Evolutionary conservation across 2,888 invertebrate species (phyloP).

Genomic region (Branchellion lobata): DNA sequence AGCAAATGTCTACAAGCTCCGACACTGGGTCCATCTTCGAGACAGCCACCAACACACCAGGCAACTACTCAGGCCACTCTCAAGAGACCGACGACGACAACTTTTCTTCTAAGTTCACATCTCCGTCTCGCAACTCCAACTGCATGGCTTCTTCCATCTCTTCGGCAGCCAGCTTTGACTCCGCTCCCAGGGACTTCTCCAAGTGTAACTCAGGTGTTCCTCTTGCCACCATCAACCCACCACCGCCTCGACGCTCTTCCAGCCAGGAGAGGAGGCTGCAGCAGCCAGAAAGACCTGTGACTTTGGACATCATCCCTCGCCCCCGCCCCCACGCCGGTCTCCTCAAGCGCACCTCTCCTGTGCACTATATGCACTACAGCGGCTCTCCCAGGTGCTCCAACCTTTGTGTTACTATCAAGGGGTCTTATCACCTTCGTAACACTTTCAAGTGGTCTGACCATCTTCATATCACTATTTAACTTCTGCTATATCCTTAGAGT

Average conservation of each 20-base stretch:
- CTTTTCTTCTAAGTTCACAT: slow-evolving; percentile 69
- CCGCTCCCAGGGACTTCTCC: slow-evolving; percentile 19
- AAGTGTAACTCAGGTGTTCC: slow-evolving; percentile 39
- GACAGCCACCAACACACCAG: slow-evolving; percentile 25
- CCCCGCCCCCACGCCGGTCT: slow-evolving; percentile 58
- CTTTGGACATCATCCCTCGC: slow-evolving; percentile 69
- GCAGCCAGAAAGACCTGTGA: slow-evolving; percentile 67
- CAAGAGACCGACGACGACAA: slow-evolving; percentile 20
- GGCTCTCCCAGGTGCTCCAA: background rate
- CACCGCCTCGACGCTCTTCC: slow-evolving; percentile 55
- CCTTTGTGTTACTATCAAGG: no score
- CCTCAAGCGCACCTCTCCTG: slow-evolving; percentile 46
- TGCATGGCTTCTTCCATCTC: slow-evolving; percentile 13
- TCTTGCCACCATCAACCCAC: slow-evolving; percentile 50
- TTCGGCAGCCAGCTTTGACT: slow-evolving; percentile 7
- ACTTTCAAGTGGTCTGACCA: no score
- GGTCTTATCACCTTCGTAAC: no score
- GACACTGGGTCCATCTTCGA: slow-evolving; percentile 52
- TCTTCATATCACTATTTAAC: no score
- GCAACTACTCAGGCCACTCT: slow-evolving; percentile 4
- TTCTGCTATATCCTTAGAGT: no score
- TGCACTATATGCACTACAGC: slow-evolving; percentile 23
- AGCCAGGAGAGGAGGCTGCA: slow-evolving; percentile 39
- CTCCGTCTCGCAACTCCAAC: slow-evolving; percentile 70
- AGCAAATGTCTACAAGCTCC: slow-evolving; percentile 57